Base-by-base conservation (phyloP, 2,888 invertebrate species). In the Panorpa germanica region DNA sequence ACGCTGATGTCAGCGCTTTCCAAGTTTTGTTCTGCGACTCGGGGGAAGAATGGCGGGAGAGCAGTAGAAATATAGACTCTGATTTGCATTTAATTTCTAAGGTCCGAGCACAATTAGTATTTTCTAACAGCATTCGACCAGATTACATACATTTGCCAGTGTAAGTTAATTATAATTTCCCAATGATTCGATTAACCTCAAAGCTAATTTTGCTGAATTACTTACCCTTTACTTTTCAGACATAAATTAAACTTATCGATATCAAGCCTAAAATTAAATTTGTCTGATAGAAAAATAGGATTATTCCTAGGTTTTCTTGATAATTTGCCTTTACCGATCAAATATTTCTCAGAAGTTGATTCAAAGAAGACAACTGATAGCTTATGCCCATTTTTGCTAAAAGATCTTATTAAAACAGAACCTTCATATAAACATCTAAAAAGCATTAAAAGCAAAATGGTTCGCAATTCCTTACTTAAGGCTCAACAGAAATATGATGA, bases 31-130 rank as follows among this genome's bases (percentile, higher is more conserved):
- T 67, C 45, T 61, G 61, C 43, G 58, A 57, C 38, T 55, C 58
- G 63, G 66, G 67, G 7, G 78, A 75, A 31, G 65, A 72, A 27
- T 83, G 82, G 82, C 66, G 75, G 28, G 71, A 73, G 38, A 64
- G 65, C 2, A 63, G 74, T 29, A 68, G 65, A 29, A 64, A 65
- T 38, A 65, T 67, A 2, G 78, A 81, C 45, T 78, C 81, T 0
- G 73, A 76, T 20, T 61, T 67, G 38, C 82, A 83, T 45, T 51
- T 83, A 12, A 45, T 82, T 27, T 74, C 81, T 1, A 73, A 73
- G 47, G 61, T 71, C 26, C 63, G 63, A 41, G 57, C 66, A 26
- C 65, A 65, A 32, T 52, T 73, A 1, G 69, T 72, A 6, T 68
- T 76, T 46, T 74, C 75, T n/a, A 75, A 72, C 43, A 74, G 74